Conservation (phyloP, 2,113 vertebrate genomes). For the Chaetorhynchus papuensis region DNA sequence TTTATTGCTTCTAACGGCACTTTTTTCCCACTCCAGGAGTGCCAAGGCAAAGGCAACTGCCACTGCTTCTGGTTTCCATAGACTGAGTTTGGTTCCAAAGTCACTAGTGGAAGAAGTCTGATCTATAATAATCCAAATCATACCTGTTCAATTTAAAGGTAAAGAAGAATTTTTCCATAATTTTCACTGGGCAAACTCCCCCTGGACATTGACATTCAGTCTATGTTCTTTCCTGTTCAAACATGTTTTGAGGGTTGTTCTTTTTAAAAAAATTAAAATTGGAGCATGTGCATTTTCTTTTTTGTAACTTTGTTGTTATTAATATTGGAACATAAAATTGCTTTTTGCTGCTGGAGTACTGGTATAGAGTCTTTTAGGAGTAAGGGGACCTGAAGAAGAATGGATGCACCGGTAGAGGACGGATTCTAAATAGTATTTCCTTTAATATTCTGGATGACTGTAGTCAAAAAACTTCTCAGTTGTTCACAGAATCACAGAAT, state of each 20-base stretch:
- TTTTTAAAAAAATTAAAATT: not conserved
- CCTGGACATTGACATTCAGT: not conserved
- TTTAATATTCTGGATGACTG: not conserved
- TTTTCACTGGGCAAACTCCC: not conserved
- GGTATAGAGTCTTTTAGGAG: not conserved
- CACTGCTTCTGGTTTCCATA: not conserved
- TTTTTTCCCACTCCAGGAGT: not conserved
- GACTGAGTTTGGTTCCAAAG: not conserved
- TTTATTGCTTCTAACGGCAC: not conserved
- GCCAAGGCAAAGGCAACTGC: not conserved
- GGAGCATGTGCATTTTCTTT: not conserved
- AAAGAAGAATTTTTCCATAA: not conserved
- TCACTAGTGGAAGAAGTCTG: not conserved
- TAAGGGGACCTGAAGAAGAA: not conserved
- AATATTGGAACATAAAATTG: not conserved
- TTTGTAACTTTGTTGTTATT: not conserved
- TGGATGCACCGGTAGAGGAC: not conserved
- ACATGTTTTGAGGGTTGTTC: not conserved
- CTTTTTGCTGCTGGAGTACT: not conserved
- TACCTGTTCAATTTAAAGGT: not conserved
- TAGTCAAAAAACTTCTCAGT: not conserved
- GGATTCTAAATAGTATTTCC: not conserved
- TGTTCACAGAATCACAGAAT: not conserved
- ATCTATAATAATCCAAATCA: not conserved
- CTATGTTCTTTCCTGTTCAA: not conserved